Percentiles rank a stretch among this genome's conserved stretches.
Conservation (phyloP, 2,888 invertebrate genomes). For the Pachymerium ferrugineum region DNA sequence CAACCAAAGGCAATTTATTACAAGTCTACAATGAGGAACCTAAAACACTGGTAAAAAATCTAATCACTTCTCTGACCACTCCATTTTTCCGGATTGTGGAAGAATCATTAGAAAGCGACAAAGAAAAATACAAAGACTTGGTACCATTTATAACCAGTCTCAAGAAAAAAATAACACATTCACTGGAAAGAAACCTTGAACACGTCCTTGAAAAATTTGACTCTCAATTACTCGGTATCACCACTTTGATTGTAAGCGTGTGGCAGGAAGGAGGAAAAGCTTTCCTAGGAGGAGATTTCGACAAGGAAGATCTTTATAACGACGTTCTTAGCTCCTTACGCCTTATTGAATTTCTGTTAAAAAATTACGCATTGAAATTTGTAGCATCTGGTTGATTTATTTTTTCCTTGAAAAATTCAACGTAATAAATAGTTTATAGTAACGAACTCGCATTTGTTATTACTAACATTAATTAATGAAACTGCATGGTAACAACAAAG, state of each 20-base stretch:
- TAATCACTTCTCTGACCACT: background rate
- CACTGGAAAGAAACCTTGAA: background rate
- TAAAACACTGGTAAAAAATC: background rate
- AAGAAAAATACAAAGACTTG: background rate
- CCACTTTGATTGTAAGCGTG: background rate
- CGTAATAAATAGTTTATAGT: background rate
- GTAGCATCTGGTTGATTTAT: background rate
- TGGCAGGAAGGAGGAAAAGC: background rate
- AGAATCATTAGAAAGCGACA: background rate
- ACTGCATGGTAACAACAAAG: background rate
- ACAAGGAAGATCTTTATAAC: background rate
- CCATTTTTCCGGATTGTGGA: background rate
- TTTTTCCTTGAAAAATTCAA: no score
- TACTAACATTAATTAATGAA: background rate
- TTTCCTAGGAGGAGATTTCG: background rate
- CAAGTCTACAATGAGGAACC: background rate
- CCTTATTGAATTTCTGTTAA: background rate
- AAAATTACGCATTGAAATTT: background rate
- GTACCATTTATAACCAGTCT: background rate
- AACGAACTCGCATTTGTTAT: background rate
- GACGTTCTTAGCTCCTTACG: background rate
- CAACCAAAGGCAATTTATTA: background rate
- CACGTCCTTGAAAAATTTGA: background rate
- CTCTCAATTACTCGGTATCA: no score
- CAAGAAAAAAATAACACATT: background rate